Percentiles rank a stretch among this genome's conserved stretches.
These are phyloP conservation scores for Drosophila elegans DNA, from an alignment of 1,140 invertebrate genomes.

Conservation along the genomic window DNA sequence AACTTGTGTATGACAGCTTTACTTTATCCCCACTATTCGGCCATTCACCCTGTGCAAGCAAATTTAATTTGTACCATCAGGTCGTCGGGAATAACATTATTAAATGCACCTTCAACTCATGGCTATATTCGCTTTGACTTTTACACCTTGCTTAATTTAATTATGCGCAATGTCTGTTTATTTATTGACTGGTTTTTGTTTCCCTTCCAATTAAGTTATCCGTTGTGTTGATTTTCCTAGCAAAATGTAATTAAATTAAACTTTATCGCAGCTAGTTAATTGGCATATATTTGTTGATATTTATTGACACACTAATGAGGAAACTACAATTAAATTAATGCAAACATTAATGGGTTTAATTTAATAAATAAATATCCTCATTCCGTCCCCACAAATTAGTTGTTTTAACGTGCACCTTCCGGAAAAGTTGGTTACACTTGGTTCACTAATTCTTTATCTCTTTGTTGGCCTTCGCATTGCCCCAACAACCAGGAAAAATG, in stretches of 20 bases:
- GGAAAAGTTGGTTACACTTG: too few relatives aligned
- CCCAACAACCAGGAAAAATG: constrained; percentile 18
- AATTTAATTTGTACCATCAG: constrained; percentile 30
- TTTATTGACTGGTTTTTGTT: constrained; percentile 12
- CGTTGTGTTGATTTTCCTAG: constrained; percentile 2
- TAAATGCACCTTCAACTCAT: constrained; percentile 43
- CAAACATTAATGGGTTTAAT: too few relatives aligned
- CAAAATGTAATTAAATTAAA: constrained; percentile 13
- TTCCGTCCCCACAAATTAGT: too few relatives aligned
- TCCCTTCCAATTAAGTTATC: background rate
- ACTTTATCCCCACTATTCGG: background rate
- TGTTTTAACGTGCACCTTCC: too few relatives aligned
- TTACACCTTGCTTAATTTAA: constrained; percentile 42
- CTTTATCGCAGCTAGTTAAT: constrained; percentile 4
- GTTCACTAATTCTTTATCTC: background rate
- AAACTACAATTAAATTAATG: too few relatives aligned
- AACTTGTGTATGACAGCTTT: constrained; percentile 49
- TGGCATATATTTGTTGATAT: too few relatives aligned
- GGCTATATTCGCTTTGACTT: background rate
- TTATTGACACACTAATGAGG: too few relatives aligned
- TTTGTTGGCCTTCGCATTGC: constrained; percentile 12
- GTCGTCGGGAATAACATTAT: constrained; percentile 58
- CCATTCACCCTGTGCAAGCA: constrained; percentile 2
- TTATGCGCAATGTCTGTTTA: constrained; percentile 65
- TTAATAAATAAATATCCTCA: too few relatives aligned